Evolutionary conservation across 2,113 vertebrate genomes (phyloP).

Genomic region (Mesitornis unicolor): DNA sequence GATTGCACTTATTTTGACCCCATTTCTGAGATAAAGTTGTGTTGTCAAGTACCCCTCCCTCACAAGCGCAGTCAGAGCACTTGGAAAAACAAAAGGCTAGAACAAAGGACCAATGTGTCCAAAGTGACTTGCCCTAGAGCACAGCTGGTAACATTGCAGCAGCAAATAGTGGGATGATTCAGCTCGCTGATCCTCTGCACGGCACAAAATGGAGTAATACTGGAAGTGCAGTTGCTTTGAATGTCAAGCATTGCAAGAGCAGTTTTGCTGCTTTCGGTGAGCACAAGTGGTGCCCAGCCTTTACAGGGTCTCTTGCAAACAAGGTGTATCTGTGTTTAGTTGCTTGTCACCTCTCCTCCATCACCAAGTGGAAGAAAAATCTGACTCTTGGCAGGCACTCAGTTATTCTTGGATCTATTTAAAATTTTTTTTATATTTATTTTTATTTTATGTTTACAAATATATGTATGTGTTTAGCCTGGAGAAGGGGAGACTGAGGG

Average conservation of each 20-base stretch:
- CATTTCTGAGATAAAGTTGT: slow-evolving; percentile 13
- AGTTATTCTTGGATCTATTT: neutral
- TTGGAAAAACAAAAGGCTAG: slow-evolving; percentile 39
- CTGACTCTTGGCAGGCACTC: neutral
- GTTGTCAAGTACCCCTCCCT: slow-evolving; percentile 6
- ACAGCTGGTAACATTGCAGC: slow-evolving; percentile 20
- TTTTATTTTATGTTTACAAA: neutral
- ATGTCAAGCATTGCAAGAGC: neutral
- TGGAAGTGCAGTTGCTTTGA: neutral
- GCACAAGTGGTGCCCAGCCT: neutral
- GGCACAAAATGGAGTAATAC: neutral
- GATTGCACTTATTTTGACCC: neutral
- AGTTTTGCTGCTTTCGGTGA: neutral
- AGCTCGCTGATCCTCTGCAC: neutral
- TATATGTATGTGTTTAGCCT: too few relatives aligned
- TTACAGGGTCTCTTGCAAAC: neutral
- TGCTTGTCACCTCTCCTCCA: neutral
- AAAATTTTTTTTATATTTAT: neutral
- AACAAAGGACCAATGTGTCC: slow-evolving; percentile 44
- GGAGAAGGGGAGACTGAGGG: too few relatives aligned
- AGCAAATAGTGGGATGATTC: neutral
- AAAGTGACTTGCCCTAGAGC: slow-evolving; percentile 8
- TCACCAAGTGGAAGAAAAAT: neutral
- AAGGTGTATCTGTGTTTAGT: neutral
- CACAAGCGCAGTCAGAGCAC: neutral